Base-by-base conservation (phyloP, 2,888 invertebrate genomes). In the Cryptus armator region DNA sequence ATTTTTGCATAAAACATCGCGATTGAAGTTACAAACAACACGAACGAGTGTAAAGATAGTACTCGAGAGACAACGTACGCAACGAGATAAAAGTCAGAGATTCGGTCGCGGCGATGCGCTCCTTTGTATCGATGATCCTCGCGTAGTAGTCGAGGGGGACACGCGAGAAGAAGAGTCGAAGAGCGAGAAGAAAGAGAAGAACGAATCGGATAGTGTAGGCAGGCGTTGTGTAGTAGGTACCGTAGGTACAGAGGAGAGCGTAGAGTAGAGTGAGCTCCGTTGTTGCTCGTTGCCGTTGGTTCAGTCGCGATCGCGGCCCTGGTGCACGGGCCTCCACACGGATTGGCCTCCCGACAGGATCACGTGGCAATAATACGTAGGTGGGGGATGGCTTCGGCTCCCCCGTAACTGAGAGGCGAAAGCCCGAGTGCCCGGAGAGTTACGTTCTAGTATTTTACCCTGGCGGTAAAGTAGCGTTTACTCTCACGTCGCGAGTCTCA, bases 391-490 rank as follows among this genome's bases (percentile, higher is more conserved):
- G 91, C 88, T 62, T 62, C 89, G 88, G 90, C 86, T 85, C 84
- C 76, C 86, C 85, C 79, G 72, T 84, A 86, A 86, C 74, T 67
- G 68, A 67, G 79, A 84, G 88, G 89, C 91, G 90, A 90, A 91
- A 91, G 90, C 90, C 83, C 68, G 29, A 29, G 62, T 14, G 62
- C 62, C 14, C 62, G 62, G 86, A 86, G 89, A 88, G 88, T 89
- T 91, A 90, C 89, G 89, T 92, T 90, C 91, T 92, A 89, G 90
- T 91, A 91, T 91, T 91, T 92, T 90, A 66, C 85, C 90, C 90
- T 86, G 89, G 91, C 90, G 90, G 89, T 90, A 90, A 90, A 90
- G 91, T 89, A 90, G 86, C 86, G 89, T 86, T 87, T 87, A 88
- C 88, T 87, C 87, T 86, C 87, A 86, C 88, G 86, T 86, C 77